Evolutionary conservation across 2,797 vertebrate species (phyloP).

Genomic region (Muraenolepis orangiensis): DNA sequence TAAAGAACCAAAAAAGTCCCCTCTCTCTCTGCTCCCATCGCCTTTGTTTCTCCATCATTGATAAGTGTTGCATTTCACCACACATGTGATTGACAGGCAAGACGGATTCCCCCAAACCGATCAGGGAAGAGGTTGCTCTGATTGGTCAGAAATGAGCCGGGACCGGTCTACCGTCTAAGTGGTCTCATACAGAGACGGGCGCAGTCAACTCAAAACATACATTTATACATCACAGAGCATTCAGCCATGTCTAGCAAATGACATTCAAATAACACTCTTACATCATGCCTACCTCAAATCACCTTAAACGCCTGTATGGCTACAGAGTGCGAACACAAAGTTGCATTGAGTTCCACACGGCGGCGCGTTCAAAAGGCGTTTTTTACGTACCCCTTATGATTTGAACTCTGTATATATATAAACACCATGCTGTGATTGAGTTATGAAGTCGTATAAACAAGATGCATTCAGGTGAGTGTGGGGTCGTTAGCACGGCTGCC

Average conservation of each 20-base stretch:
- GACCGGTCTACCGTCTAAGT: neutral
- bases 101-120: too few relatives aligned
- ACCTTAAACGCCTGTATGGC: too few relatives aligned
- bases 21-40: too few relatives aligned
- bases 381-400: neutral
- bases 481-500: neutral
- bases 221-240: neutral
- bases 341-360: too few relatives aligned
- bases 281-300: neutral
- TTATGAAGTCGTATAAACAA: neutral
- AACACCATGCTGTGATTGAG: neutral
- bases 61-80: neutral
- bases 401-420: neutral
- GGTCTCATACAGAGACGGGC: neutral
- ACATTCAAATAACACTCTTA: neutral
- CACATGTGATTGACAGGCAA: neutral
- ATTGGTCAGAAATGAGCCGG: neutral
- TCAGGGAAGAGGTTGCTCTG: neutral
- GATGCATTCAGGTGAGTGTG: too few relatives aligned
- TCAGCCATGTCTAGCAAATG: neutral
- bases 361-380: too few relatives aligned
- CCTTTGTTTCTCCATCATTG: too few relatives aligned
- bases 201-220: neutral
- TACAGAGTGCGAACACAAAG: too few relatives aligned
- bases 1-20: too few relatives aligned